Conservation (phyloP, 2,888 invertebrate genomes). For the Xanthorhoe spadicearia region DNA sequence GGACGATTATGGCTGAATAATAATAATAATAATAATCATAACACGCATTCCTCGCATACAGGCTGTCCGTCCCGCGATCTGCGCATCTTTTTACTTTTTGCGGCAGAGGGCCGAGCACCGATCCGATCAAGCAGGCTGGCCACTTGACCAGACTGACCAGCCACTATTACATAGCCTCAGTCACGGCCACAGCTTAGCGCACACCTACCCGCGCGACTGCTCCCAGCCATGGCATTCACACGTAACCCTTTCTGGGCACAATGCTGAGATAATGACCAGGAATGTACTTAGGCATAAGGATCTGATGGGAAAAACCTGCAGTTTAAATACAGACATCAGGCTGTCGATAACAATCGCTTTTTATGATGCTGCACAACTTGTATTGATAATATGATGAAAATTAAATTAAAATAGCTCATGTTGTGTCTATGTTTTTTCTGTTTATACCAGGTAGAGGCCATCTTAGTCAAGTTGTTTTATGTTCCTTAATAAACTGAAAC, state of each 20-base stretch:
- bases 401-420: constrained; percentile 13
- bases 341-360: constrained; percentile 22
- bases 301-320: constrained; percentile 9
- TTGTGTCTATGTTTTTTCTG: not conserved
- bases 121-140: no score
- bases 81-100: constrained; percentile 22
- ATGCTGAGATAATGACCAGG: constrained; percentile 25
- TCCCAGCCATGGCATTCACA: constrained; percentile 13
- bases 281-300: constrained; percentile 16
- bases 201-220: constrained; percentile 9
- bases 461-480: not conserved
- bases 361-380: constrained; percentile 24
- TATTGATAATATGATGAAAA: constrained; percentile 21
- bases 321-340: constrained; percentile 24
- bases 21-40: no score
- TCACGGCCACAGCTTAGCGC: constrained; percentile 10
- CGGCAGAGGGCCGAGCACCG: not conserved
- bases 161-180: constrained; percentile 2
- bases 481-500: constrained; percentile 1
- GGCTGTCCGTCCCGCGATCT: constrained; percentile 8
- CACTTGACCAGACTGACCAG: not conserved
- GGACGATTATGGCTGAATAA: no score
- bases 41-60: constrained; percentile 4
- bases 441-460: not conserved
- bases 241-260: constrained; percentile 18